These are phyloP conservation scores for Fragum sueziense DNA, from an alignment of 2,888 invertebrate genomes.

Conservation along the genomic window DNA sequence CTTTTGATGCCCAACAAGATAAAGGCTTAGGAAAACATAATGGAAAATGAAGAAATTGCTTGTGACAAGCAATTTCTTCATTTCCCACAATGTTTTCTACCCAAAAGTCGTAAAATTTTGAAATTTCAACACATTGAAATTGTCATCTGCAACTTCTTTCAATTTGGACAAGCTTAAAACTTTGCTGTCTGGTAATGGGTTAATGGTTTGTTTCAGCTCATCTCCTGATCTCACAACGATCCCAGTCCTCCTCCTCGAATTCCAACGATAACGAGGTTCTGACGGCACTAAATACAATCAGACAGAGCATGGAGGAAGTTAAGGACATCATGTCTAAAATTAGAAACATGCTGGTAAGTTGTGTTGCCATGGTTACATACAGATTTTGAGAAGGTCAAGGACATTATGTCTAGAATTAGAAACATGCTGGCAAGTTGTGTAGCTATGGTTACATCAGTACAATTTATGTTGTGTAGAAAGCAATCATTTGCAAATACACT, in stretches of 20 bases:
- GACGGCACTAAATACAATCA: conserved; percentile 53
- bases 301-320: conserved; percentile 70
- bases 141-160: no score
- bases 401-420: conserved; percentile 64
- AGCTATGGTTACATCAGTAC: neutral
- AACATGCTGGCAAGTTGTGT: conserved; percentile 59
- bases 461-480: no score
- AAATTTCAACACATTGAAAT: no score
- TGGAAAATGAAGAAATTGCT: no score
- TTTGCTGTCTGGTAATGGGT: no score
- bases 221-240: conserved; percentile 46
- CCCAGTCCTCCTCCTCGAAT: conserved; percentile 26
- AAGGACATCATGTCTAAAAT: conserved; percentile 67
- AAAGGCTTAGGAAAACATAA: no score
- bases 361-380: neutral
- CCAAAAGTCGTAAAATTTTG: no score
- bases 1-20: no score
- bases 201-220: conserved; percentile 36
- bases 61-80: neutral
- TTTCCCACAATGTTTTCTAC: no score
- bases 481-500: no score
- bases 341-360: conserved; percentile 63
- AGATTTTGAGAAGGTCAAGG: conserved; percentile 63
- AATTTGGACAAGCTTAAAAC: no score
- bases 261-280: conserved; percentile 54